These are phyloP conservation scores for Chelon auratus DNA, from an alignment of 2,797 vertebrate genomes.

Conservation along the genomic window DNA sequence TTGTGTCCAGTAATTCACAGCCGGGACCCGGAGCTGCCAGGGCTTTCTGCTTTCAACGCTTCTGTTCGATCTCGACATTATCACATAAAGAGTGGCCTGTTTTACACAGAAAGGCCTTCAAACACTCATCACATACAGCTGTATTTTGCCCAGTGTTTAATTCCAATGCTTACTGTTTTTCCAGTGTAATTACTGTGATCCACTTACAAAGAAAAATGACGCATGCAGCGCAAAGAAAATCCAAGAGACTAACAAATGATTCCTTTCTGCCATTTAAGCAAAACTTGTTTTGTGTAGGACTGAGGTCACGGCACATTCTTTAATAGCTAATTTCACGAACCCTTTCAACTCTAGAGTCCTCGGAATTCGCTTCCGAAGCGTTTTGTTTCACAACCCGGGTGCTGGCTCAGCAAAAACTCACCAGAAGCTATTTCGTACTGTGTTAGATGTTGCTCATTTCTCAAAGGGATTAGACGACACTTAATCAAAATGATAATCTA, in stretches of 20 bases:
- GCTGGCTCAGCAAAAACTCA: constrained; percentile 56
- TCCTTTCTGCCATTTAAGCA: constrained; percentile 16
- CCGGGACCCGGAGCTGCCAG: constrained; percentile 6
- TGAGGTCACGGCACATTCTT: constrained; percentile 21
- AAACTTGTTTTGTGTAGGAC: background rate
- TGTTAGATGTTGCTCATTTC: constrained; percentile 32
- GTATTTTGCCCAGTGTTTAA: no score
- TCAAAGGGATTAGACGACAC: background rate
- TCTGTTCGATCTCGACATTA: background rate
- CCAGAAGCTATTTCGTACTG: constrained; percentile 21
- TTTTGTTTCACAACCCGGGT: constrained; percentile 32
- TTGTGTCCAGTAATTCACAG: constrained; percentile 8
- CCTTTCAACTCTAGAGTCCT: constrained; percentile 18
- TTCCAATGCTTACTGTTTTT: no score
- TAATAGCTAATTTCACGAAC: constrained; percentile 42
- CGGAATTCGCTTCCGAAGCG: constrained; percentile 47
- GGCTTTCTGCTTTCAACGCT: constrained; percentile 1
- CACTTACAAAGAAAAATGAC: no score
- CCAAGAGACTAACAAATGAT: constrained; percentile 11
- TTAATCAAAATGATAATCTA: constrained; percentile 22
- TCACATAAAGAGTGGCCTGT: background rate
- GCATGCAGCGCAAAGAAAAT: background rate
- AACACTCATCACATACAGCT: no score
- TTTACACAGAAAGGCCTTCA: no score
- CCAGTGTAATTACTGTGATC: no score